Conservation (phyloP, 2,797 vertebrate species). For the Pipistrellus kuhlii region DNA sequence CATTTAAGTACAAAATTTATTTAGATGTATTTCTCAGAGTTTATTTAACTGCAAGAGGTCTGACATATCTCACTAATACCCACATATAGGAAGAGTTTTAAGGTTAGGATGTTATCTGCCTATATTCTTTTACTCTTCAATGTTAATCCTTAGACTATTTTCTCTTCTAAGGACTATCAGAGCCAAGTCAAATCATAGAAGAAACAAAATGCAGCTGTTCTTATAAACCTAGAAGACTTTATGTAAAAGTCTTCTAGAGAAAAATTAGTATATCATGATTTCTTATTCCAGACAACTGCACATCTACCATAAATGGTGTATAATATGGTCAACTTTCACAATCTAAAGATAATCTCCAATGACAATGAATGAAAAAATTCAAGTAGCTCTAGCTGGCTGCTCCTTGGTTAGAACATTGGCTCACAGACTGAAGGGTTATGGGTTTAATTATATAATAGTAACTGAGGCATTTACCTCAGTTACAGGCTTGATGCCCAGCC, state of each 20-base stretch:
- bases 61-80: not conserved
- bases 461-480: no score
- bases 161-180: not conserved
- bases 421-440: no score
- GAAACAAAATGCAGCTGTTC: constrained; percentile 25
- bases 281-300: not conserved
- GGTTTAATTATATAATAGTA: no score
- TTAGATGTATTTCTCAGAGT: constrained; percentile 34
- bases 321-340: not conserved
- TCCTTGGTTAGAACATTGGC: no score
- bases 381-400: no score
- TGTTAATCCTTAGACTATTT: constrained; percentile 8
- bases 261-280: not conserved
- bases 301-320: not conserved
- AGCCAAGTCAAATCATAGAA: constrained; percentile 8
- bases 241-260: not conserved
- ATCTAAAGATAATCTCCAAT: not conserved
- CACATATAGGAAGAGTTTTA: constrained; percentile 30
- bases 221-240: constrained; percentile 8
- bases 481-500: no score
- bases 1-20: constrained; percentile 45
- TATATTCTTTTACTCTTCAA: not conserved
- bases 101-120: not conserved
- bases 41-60: constrained; percentile 33
- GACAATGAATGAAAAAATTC: not conserved